Conservation (phyloP, 2,113 vertebrate species). For the Puma concolor region DNA sequence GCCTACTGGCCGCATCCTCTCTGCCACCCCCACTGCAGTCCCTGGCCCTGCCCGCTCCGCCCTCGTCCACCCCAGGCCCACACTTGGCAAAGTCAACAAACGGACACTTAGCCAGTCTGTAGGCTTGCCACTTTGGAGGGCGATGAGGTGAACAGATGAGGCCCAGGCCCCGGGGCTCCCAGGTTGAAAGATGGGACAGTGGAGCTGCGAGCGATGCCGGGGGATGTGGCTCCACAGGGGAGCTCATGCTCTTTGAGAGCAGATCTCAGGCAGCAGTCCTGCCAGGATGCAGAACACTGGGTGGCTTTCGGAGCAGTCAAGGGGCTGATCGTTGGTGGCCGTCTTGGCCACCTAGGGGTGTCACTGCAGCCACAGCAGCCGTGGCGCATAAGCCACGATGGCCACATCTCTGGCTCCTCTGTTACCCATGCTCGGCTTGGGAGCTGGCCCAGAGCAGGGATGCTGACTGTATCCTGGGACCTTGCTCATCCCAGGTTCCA, state of each 20-base stretch:
- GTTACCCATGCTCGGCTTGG: neutral
- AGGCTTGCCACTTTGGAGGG: neutral
- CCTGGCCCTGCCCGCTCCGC: accelerated
- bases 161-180: neutral
- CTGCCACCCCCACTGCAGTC: neutral
- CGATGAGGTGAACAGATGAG: no score
- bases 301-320: neutral
- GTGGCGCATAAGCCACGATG: neutral
- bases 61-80: neutral
- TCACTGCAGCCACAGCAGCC: neutral
- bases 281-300: neutral
- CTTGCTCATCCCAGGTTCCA: neutral
- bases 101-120: neutral
- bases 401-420: neutral
- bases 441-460: neutral
- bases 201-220: accelerated
- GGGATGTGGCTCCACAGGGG: accelerated
- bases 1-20: accelerated
- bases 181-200: neutral
- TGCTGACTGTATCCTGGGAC: neutral
- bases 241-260: accelerated
- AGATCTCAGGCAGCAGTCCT: neutral
- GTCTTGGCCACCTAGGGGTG: neutral
- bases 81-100: neutral
- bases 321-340: neutral